Base-by-base conservation (phyloP, 2,797 vertebrate genomes). In the Kryptopterus vitreolus region DNA sequence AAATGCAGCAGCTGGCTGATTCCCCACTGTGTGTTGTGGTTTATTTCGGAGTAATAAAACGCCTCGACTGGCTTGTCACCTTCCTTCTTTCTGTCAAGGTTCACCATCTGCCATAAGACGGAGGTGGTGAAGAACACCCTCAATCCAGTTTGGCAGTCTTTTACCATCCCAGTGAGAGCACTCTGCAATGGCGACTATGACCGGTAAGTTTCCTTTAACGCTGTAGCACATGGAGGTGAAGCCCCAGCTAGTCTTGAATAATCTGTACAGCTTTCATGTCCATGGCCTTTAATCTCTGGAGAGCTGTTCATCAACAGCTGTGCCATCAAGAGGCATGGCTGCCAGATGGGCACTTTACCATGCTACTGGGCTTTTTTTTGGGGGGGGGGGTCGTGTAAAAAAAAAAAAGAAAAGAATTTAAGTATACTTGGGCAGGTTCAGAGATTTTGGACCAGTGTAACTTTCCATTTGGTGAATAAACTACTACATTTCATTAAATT, bases 101-200 rank as follows among this genome's bases (percentile, higher is more conserved):
- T 87, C 72, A 87, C 86, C 35, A 87, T 86, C 83, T 86, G 85
- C 77, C 85, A 86, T 78, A 86, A 86, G 73, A 86, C 85, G 33
- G 85, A 86, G 58, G 81, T 86, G 70, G 83, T 86, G 53, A 86
- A 86, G 81, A 86, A 86, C 81, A 86, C 85, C 13, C 83, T 87
- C n/a, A 86, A 85, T 77, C 86, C 86, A 20, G 86, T 87, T 6
- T 87, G 86, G 85, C 85, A 85, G 70, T 65, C 81, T 8, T 82
- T 86, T 74, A 85, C 63, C 16, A 87, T 87, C 50, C 84, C 86
- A 50, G 86, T 87, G 55, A 80, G 84, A 80, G 84, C 86, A 15
- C 84, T 87, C 62, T 87, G 86, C 70, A 87, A 87, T 29, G 86
- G 84, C 5, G 86, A 87, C 46, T 87, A 63, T 38, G 86, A 87